A percentile compares a stretch with the other conserved stretches of the same genome.
phyloP scores from a whole-genome alignment of 37 sponge, comb jelly and placozoan species.

The Mnemiopsis leidyi region DNA sequence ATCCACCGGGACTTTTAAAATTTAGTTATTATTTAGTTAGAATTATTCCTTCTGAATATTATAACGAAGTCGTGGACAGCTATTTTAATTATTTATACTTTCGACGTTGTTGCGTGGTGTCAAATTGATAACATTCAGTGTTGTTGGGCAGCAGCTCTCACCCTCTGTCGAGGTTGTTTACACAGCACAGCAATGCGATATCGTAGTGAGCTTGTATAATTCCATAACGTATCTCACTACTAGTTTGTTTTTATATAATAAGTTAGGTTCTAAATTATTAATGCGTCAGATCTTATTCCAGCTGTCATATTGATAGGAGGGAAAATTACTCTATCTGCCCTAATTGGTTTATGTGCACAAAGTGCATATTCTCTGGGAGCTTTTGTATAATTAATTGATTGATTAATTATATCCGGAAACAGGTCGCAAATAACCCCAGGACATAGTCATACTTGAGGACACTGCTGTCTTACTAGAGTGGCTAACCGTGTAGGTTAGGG shows the following conservation, averaged over 20 bases:
- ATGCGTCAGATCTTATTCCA: constrained; percentile 53
- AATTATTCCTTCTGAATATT: background rate
- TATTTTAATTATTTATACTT: background rate
- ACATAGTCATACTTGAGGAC: background rate
- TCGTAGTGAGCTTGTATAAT: constrained; percentile 65
- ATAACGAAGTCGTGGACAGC: background rate
- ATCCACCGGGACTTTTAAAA: background rate
- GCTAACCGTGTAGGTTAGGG: background rate
- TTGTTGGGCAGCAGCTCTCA: background rate
- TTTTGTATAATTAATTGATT: background rate
- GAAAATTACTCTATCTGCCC: constrained; percentile 40
- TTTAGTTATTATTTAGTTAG: background rate
- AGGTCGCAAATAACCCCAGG: background rate
- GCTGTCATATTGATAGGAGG: constrained; percentile 65
- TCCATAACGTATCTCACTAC: constrained; percentile 59
- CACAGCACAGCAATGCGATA: background rate
- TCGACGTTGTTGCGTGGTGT: background rate
- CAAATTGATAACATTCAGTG: background rate
- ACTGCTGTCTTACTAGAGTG: background rate
- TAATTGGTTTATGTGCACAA: constrained; percentile 34
- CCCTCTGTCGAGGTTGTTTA: no score
- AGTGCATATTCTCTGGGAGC: background rate
- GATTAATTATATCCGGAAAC: background rate
- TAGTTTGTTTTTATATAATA: constrained; percentile 55
- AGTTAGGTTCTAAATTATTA: constrained; percentile 65